A percentile compares a stretch with the other conserved stretches of the same genome.
Conservation (phyloP, 2,113 vertebrate genomes). For the Blennius ocellaris region DNA sequence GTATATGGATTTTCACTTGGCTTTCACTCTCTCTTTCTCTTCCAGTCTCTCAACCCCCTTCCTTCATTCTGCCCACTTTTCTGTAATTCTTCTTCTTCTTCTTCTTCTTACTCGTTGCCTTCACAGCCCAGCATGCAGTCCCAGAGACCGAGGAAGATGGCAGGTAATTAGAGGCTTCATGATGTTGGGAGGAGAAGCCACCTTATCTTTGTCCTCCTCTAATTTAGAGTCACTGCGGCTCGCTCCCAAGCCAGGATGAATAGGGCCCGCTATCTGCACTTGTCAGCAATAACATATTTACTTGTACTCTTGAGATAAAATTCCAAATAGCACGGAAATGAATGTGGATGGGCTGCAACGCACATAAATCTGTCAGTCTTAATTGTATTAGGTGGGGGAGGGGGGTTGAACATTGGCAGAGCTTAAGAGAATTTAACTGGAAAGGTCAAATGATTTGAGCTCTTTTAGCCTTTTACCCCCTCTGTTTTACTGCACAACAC, state of each 20-base stretch:
- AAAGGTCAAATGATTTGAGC: neutral
- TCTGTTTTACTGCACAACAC: neutral
- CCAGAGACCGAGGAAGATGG: slow-evolving; percentile 51
- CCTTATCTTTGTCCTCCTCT: slow-evolving; percentile 42
- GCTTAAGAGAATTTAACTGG: neutral
- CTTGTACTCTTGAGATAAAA: slow-evolving; percentile 6
- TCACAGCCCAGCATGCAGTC: slow-evolving; percentile 46
- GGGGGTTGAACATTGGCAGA: neutral
- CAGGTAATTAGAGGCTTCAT: slow-evolving; percentile 77
- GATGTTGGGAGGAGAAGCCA: slow-evolving; percentile 33
- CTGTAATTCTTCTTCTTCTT: slow-evolving; percentile 50
- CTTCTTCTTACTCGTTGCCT: slow-evolving; percentile 14
- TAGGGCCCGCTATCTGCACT: slow-evolving; percentile 12
- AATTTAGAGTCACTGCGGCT: slow-evolving; percentile 36
- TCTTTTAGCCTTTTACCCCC: neutral
- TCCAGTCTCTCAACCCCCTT: slow-evolving; percentile 61
- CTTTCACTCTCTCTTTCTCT: slow-evolving; percentile 80
- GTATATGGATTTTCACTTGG: slow-evolving; percentile 85
- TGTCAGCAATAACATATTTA: slow-evolving; percentile 7
- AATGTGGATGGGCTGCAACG: slow-evolving; percentile 4
- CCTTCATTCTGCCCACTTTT: slow-evolving; percentile 51
- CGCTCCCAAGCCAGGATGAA: slow-evolving; percentile 2
- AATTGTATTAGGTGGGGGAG: neutral
- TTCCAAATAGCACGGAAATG: neutral
- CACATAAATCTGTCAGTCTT: slow-evolving; percentile 5